Evolutionary conservation across 2,888 invertebrate species (phyloP), one percentile per base, ranked within the genome.

Genomic region (Sinohyriopsis cumingii): DNA sequence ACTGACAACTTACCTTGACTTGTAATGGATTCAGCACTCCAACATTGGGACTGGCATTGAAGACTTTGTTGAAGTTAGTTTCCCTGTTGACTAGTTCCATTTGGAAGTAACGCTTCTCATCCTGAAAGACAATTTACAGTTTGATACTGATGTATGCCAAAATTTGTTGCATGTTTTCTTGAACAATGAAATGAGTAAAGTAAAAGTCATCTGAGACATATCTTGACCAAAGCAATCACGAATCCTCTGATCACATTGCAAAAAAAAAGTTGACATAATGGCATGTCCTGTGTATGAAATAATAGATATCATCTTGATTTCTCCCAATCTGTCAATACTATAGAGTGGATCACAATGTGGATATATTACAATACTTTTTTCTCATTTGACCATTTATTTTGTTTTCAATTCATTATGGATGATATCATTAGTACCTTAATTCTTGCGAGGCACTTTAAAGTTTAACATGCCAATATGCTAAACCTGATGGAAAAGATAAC

Each of bases 11-110:
- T 69, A 84, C 84, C 78, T 83, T 84, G n/a, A 62, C 64, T 63
- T 76, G 73, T 45, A 89, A 79, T 5, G 90, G 90, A 76, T 90
- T 90, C 18, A 90, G 82, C 9, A 89, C 82, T 45, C 90, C 90
- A 2, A 90, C 89, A 76, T 89, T 87, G 7, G 89, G 89, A 25
- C 75, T 75, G 59, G 87, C 77, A 76, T 84, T 89, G 77, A 90
- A 90, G n/a, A 90, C 87, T 80, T 90, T 90, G 80, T 90, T 90
- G 77, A 90, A 90, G 78, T 90, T 90, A 1, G 89, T 90, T 74
- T 90, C 90, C 71, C 90, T 78, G 79, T 90, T 90, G 12, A 90
- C 88, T 65, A 90, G 82, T 73, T 90, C 90, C 83, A 88, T 82
- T 77, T 90, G 89, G 75, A 85, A 89, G 74, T 87, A 89, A 68